These are phyloP conservation scores for Orientallactaga sibirica DNA, from an alignment of 2,797 vertebrate species.

Conservation along the genomic window DNA sequence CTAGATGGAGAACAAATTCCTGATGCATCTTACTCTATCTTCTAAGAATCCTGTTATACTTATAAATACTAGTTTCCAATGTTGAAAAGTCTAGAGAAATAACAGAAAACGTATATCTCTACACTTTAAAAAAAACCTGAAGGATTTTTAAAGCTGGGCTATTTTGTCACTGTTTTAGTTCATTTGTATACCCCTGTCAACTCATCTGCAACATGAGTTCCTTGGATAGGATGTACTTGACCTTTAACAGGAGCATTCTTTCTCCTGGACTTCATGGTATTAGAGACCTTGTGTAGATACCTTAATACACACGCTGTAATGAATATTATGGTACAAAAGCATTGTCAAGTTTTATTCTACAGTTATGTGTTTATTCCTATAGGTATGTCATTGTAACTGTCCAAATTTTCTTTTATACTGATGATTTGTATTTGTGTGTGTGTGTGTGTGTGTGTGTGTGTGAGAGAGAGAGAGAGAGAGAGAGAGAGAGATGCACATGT, in stretches of 20 bases:
- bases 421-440: neutral
- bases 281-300: neutral
- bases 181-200: neutral
- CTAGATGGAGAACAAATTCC: neutral
- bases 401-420: neutral
- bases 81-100: neutral
- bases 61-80: neutral
- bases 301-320: neutral
- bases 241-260: neutral
- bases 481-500: no score
- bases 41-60: neutral
- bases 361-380: neutral
- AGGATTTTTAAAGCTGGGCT: neutral
- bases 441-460: no score
- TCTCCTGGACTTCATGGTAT: neutral
- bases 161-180: neutral
- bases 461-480: no score
- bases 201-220: neutral
- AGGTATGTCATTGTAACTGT: neutral
- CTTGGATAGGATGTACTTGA: neutral
- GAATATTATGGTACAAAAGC: neutral
- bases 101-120: neutral
- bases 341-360: neutral
- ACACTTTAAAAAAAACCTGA: neutral
- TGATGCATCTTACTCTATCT: neutral